These are phyloP conservation scores for Sebastes trivittatus DNA, from an alignment of 2,797 vertebrate genomes.

Conservation along the genomic window DNA sequence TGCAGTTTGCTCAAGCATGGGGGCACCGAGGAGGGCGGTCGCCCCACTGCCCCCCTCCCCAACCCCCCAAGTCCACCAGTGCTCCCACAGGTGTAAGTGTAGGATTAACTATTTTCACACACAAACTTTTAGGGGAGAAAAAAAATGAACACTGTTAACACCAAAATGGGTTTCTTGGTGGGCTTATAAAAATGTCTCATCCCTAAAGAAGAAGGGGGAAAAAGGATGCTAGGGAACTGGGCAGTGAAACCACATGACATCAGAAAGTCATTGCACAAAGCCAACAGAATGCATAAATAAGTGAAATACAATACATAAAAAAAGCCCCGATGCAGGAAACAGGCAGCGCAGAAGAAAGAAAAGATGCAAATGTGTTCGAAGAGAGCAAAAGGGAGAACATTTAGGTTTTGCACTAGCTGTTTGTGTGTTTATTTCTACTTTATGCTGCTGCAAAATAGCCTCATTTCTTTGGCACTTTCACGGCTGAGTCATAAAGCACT, in stretches of 20 bases:
- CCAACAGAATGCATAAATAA: slow-evolving; percentile 19
- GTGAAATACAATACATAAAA: background rate
- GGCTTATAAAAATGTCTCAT: background rate
- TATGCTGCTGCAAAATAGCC: background rate
- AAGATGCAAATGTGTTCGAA: slow-evolving; percentile 12
- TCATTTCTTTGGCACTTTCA: slow-evolving; percentile 30
- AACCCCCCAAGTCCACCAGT: background rate
- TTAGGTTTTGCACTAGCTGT: background rate
- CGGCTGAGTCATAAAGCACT: slow-evolving; percentile 58
- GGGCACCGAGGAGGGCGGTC: too few species aligned
- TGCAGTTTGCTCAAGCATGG: too few species aligned
- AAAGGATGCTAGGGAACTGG: background rate
- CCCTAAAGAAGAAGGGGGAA: background rate
- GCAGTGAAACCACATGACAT: slow-evolving; percentile 6
- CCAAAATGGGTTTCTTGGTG: background rate
- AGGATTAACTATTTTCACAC: slow-evolving; percentile 16
- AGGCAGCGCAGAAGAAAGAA: background rate
- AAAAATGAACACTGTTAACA: slow-evolving; percentile 1
- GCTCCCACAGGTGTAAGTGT: background rate
- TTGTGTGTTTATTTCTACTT: slow-evolving; percentile 25
- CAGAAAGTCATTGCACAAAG: slow-evolving; percentile 11
- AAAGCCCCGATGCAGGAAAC: background rate
- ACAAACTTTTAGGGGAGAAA: background rate
- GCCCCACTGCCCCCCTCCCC: too few species aligned
- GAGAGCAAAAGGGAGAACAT: slow-evolving; percentile 5